A percentile compares a stretch with the other conserved stretches of the same genome.
phyloP scores from a whole-genome alignment of 2,888 invertebrate species.

The Phania funesta region DNA sequence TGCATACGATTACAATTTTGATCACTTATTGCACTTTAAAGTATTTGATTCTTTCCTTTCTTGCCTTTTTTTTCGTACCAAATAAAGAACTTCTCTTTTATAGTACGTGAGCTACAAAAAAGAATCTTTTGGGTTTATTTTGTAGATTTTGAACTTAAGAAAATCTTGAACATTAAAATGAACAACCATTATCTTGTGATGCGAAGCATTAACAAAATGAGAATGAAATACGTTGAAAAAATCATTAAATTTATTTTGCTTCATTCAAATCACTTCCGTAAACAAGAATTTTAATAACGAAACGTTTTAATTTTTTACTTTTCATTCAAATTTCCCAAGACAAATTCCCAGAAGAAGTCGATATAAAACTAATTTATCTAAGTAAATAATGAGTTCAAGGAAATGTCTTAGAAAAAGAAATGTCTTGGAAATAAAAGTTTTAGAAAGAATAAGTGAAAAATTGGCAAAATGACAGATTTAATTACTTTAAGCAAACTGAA shows the following conservation, averaged over 20 bases:
- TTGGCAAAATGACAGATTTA: not conserved
- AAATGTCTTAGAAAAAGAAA: too few relatives aligned
- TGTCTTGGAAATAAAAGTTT: not conserved
- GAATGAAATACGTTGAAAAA: slow-evolving; percentile 18
- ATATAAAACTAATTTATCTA: slow-evolving; percentile 10
- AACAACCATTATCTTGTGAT: slow-evolving; percentile 42
- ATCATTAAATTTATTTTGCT: slow-evolving; percentile 60
- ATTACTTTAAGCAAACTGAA: not conserved
- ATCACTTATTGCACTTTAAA: slow-evolving; percentile 33
- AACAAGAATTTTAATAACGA: slow-evolving; percentile 52
- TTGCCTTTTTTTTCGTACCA: not conserved
- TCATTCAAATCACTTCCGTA: slow-evolving; percentile 65
- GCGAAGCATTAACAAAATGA: slow-evolving; percentile 49
- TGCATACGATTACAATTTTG: slow-evolving; percentile 54
- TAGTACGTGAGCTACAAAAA: slow-evolving; percentile 3
- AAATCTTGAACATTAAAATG: not conserved
- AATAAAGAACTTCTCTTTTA: slow-evolving; percentile 36
- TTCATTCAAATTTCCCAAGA: not conserved
- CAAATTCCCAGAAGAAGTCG: slow-evolving; percentile 11
- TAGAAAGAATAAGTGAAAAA: not conserved
- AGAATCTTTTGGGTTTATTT: slow-evolving; percentile 54
- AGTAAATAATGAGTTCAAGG: not conserved
- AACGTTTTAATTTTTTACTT: slow-evolving; percentile 36
- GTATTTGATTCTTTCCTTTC: not conserved
- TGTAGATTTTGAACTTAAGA: slow-evolving; percentile 27